Base-by-base conservation (phyloP, 2,888 invertebrate genomes). In the Latheticus oryzae region DNA sequence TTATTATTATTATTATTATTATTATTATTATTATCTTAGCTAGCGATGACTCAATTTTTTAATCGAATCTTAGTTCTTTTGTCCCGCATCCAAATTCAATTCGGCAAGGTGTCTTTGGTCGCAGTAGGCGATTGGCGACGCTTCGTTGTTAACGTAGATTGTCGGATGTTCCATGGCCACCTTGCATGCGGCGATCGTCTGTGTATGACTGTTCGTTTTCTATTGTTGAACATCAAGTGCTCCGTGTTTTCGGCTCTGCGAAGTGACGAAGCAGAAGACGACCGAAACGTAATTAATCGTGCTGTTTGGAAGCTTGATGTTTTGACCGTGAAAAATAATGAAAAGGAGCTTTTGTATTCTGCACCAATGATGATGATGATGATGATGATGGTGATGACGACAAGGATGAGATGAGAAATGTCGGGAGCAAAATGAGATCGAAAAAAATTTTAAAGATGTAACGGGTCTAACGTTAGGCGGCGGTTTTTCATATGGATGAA, bases 61-160 rank as follows among this genome's bases (percentile, higher is more conserved):
- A 17, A 7, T 16, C 23, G 35, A 35, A 28, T 19, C 21, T 33
- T 35, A 13, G 15, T 24, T n/a, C 35, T 19, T 50, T 50, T 33
- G 47, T 23, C 19, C 5, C 26, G 24, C 37, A 28, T 28, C 50
- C 5, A 12, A 35, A 24, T 35, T 17, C 13, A 15, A 52, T 53
- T 53, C 53, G 57, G 58, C 50, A 51, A 50, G 51, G 51, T 42
- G 50, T 32, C 56, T 58, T 58, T 45, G 47, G 58, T 58, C 58
- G 58, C 58, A 58, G 58, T 58, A 13, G 58, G 58, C 58, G 51
- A 58, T 66, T 66, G 62, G 63, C 58, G 62, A 59, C 62, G 56
- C 52, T 63, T 63, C 52, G 64, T 58, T 60, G 64, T 55, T 62
- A 26, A 8, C 19, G 11, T 45, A 52, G 57, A 56, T 58, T 43